Evolutionary conservation across 2,797 vertebrate genomes (phyloP), one percentile per base, ranked within the genome.

Genomic region (Manis javanica): DNA sequence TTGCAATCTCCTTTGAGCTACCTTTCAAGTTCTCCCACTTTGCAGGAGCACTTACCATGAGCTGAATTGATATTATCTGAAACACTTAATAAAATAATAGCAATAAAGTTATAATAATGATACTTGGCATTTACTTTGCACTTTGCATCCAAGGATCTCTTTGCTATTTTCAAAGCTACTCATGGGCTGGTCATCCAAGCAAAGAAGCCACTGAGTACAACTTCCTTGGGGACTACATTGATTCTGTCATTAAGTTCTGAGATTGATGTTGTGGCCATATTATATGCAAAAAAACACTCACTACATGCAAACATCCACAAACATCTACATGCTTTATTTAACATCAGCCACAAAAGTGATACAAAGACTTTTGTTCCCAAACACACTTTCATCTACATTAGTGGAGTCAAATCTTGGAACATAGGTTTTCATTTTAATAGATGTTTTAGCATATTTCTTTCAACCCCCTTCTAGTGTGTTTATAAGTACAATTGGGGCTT

Each of bases 21-120:
- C 94, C 19, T 94, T 97, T 88, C 91, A 84, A 91, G 96, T 96
- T 95, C 90, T 71, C 51, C 90, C 29, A 49, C 89, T 93, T 91
- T 87, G n/a, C 72, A 79, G 34, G 49, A 96, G 63, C 55, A 91
- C 59, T 96, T 94, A 93, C 46, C 85, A 83, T 39, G 89, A 95
- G 42, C 84, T 92, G 79, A 94, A 71, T 39, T 96, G 96, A 96
- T 96, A 96, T 72, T 93, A 83, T 96, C 91, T 97, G 91, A 90
- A 95, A 93, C 89, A 96, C 96, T 97, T 96, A 95, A 85, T 93
- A 96, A 97, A 95, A 98, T 93, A 91, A 72, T 66, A 94, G 96
- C 97, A 94, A 96, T 97, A 95, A 95, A 96, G 82, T 89, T 96
- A 42, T 68, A 93, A 96, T 95, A 97, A 87, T 92, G 96, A 89